Base-by-base conservation (phyloP, 2,797 vertebrate species). In the Cynopterus sphinx region DNA sequence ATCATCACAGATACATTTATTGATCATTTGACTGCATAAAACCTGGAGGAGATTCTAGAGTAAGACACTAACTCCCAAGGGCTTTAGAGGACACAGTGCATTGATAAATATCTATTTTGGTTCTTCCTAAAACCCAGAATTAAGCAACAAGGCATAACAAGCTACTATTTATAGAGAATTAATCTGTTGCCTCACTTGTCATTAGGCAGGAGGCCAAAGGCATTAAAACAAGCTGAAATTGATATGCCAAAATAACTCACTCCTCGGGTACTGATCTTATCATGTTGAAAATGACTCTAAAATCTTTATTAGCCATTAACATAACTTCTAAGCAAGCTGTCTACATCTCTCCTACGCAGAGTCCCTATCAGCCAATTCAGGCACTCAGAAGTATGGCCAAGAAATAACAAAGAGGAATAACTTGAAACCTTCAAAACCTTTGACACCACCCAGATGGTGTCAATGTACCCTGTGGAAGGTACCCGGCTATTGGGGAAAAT, bases 151-250 rank as follows among this genome's bases (percentile, higher is more conserved):
- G 57, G 93, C 59, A 79, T 55, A 46, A 87, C 59, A 92, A 82
- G 13, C 5, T 55, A 93, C 36, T 84, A 15, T 82, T 83, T 71
- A 89, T 19, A 13, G 36, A 33, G 19, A 96, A 83, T 73, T 83
- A 39, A 87, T 75, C 61, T 88, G 68, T 65, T 88, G 49, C 53
- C 46, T 90, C 49, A 19, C 46, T 3, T 61, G 59, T 51, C 73
- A 90, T 59, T 53, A 96, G 75, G 68, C 33, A 82, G 55, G 39
- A 82, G 78, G n/a, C 65, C 83, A 95, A 86, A 92, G 85, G 31
- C 36, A 89, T 49, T 46, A 97, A 88, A 87, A 96, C 46, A 96
- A 92, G 61, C 31, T 91, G 61, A 92, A 95, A 92, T 85, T 36
- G 55, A 90, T 92, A 39, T 51, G 63, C 46, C 81, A 79, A 89